Evolutionary conservation across 2,888 invertebrate genomes (phyloP), one percentile per base, ranked within the genome.

Genomic region (Koerneria pararmatus): DNA sequence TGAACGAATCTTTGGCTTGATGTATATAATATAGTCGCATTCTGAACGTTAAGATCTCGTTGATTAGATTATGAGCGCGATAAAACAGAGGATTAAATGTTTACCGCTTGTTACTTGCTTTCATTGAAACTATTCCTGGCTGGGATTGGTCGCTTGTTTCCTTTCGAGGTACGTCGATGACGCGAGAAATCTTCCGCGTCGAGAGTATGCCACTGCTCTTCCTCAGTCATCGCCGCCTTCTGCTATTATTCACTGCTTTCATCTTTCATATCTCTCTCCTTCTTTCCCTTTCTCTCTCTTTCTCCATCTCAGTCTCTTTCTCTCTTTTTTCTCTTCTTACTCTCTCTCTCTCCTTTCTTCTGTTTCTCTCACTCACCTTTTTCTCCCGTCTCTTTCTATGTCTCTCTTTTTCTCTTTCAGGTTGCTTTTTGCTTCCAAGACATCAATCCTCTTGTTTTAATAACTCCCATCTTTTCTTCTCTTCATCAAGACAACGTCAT

Each of bases 301-400:
- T 51, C 51, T 51, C 51, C 22, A 29, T 59, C 46, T 29, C 27
- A 22, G 37, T 19, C 58, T 24, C 59, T 59, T 46, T 58, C 37
- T 19, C 22, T 41, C 41, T 6, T 27, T 46, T 19, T 46, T n/a
- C 59, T 31, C 15, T 29, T 29, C 59, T 41, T 31, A 29, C 59
- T 32, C 27, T 29, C 46, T 22, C 35, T 60, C 24, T 22, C 34
- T 34, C 59, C 46, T 59, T 31, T 31, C 59, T 11, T 19, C 46
- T 41, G 1, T 27, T 27, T 41, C 59, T 24, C 22, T 22, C 41
- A 2, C 59, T 27, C 29, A 8, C 24, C 48, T 48, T 22, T 60
- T 60, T 53, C 53, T 31, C 32, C 61, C n/a, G 29, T 11, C 3
- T 22, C 22, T 4, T 32, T 49, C 31, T 27, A 3, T 2, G 46